These are phyloP conservation scores for Stratiolaelaps scimitus DNA, from an alignment of 1,140 invertebrate species.

Conservation along the genomic window DNA sequence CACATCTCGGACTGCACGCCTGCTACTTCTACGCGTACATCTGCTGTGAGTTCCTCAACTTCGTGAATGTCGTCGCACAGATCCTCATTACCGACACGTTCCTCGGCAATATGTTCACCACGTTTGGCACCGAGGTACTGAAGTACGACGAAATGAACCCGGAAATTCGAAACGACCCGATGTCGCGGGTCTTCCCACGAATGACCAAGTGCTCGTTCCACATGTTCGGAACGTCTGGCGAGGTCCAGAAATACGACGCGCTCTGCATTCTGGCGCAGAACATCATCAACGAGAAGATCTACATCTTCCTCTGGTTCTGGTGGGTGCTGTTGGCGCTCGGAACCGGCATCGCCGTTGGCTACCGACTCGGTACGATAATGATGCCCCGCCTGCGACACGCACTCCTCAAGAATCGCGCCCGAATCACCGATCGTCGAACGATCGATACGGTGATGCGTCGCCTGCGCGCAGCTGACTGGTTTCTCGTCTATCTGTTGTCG, in stretches of 20 bases:
- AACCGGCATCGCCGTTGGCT: conserved; percentile 35
- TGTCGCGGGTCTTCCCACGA: conserved; percentile 33
- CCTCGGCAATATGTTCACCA: conserved; percentile 85
- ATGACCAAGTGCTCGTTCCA: conserved; percentile 34
- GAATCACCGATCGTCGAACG: conserved; percentile 20
- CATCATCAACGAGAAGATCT: conserved; percentile 39
- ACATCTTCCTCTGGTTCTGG: conserved; percentile 39
- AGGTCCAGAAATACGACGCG: conserved; percentile 33
- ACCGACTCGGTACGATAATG: conserved; percentile 31
- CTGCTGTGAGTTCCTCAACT: background rate
- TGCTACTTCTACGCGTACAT: conserved; percentile 26
- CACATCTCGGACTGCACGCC: conserved; percentile 6
- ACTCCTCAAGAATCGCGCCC: conserved; percentile 4
- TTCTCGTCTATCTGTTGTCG: conserved; percentile 20
- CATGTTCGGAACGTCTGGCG: conserved; percentile 30
- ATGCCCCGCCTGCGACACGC: conserved; percentile 32
- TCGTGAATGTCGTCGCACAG: conserved; percentile 45
- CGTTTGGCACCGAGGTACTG: conserved; percentile 81
- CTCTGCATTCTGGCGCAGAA: conserved; percentile 38
- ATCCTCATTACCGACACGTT: conserved; percentile 92
- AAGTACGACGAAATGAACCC: conserved; percentile 78
- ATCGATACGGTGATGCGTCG: conserved; percentile 21
- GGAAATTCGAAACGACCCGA: conserved; percentile 57
- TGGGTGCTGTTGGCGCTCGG: conserved; percentile 36
- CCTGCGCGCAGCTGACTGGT: conserved; percentile 26